phyloP scores from a whole-genome alignment of 1,140 invertebrate species.

The Colletes latitarsis region DNA sequence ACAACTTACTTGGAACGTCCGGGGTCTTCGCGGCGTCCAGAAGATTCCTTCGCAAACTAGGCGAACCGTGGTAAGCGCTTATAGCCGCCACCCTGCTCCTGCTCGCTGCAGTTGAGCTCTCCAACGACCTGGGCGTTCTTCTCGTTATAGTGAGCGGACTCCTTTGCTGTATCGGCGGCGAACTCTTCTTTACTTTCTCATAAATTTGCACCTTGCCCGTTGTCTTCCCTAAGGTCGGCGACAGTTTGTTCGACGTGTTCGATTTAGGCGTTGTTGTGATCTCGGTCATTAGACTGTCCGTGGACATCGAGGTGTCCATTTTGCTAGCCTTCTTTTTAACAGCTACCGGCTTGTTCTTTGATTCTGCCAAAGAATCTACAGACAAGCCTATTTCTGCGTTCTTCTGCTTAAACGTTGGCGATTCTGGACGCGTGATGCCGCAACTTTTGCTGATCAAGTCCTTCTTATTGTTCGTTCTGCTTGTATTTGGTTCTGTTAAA shows the following conservation, averaged over 20 bases:
- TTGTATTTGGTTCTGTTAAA: slow-evolving; percentile 76
- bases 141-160: slow-evolving; percentile 63
- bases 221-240: slow-evolving; percentile 70
- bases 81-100: slow-evolving; percentile 77
- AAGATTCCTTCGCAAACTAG: slow-evolving; percentile 75
- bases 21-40: slow-evolving; percentile 78
- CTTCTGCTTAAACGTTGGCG: slow-evolving; percentile 75
- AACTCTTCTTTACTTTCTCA: slow-evolving; percentile 72
- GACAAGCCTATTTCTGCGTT: slow-evolving; percentile 79
- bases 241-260: slow-evolving; percentile 72
- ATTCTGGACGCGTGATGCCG: slow-evolving; percentile 79
- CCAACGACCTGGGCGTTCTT: slow-evolving; percentile 70
- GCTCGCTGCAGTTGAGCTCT: slow-evolving; percentile 77
- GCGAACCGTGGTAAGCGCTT: slow-evolving; percentile 72
- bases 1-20: slow-evolving; percentile 68
- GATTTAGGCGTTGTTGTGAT: slow-evolving; percentile 72
- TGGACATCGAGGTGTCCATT: slow-evolving; percentile 78
- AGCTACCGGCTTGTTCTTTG: slow-evolving; percentile 77
- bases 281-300: slow-evolving; percentile 77
- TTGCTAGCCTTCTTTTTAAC: slow-evolving; percentile 73
- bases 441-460: slow-evolving; percentile 75
- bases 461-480: slow-evolving; percentile 68
- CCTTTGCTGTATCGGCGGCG: slow-evolving; percentile 72
- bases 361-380: slow-evolving; percentile 81
- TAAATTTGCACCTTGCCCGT: slow-evolving; percentile 60